Conservation (phyloP, 1,140 invertebrate species). For the Drosophila melanica region DNA sequence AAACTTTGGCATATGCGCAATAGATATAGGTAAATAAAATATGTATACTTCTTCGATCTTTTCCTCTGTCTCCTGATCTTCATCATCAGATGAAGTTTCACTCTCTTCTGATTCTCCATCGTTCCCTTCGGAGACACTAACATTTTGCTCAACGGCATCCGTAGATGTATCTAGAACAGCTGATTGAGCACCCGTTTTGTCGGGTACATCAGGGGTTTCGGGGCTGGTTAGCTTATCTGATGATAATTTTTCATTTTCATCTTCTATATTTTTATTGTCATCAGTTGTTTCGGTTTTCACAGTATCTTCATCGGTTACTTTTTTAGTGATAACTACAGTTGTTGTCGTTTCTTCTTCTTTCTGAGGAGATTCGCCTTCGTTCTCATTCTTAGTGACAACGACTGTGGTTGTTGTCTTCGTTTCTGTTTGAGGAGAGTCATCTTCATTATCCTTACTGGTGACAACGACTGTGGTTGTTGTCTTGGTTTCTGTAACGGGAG, state of each 20-base stretch:
- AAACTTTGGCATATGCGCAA: background rate
- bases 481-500: background rate
- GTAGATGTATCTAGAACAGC: background rate
- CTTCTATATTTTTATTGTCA: background rate
- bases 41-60: slow-evolving; percentile 18
- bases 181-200: background rate
- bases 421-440: background rate
- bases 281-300: background rate
- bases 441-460: background rate
- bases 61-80: slow-evolving; percentile 15
- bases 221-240: background rate
- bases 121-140: background rate
- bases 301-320: slow-evolving; percentile 1
- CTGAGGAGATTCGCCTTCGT: background rate
- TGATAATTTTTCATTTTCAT: background rate
- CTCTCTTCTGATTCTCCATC: slow-evolving; percentile 15
- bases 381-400: background rate
- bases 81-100: slow-evolving; percentile 1
- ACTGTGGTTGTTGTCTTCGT: background rate
- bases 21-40: slow-evolving; percentile 1
- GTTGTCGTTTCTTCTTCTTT: background rate
- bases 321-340: background rate
- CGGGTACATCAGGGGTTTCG: background rate
- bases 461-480: background rate
- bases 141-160: background rate